phyloP scores from a whole-genome alignment of 2,888 invertebrate genomes.

The Drosophila paramelanica region DNA sequence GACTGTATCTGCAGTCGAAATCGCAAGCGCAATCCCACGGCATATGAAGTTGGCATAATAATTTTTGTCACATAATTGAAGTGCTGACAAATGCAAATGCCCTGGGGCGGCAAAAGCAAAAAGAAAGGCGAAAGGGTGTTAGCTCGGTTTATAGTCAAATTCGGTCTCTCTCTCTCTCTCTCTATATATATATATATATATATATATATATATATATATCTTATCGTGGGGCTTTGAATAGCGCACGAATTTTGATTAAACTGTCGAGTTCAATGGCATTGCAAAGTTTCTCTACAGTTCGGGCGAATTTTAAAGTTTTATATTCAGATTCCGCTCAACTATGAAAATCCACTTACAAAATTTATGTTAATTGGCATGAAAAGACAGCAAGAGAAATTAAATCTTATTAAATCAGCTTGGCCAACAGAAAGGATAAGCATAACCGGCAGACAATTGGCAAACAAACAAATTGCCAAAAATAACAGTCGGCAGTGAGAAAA shows the following conservation, averaged over 20 bases:
- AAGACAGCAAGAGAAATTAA: conserved; percentile 61
- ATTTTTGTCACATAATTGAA: conserved; percentile 63
- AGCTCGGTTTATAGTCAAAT: conserved; percentile 45
- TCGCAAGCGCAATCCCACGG: conserved; percentile 31
- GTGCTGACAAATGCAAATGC: conserved; percentile 59
- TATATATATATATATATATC: conserved; percentile 33
- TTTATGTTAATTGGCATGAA: conserved; percentile 79
- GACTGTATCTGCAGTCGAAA: conserved; percentile 53
- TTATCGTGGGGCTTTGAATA: conserved; percentile 38
- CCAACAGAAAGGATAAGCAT: conserved; percentile 58
- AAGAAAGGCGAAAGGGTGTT: conserved; percentile 67
- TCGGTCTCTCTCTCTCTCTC: conserved; percentile 8
- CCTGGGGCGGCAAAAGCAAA: conserved; percentile 35
- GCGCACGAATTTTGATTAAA: conserved; percentile 55
- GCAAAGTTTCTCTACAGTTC: conserved; percentile 53
- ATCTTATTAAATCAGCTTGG: conserved; percentile 70
- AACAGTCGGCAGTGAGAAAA: conserved; percentile 56
- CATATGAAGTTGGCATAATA: conserved; percentile 67
- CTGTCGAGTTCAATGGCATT: conserved; percentile 61
- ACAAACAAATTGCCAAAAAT: conserved; percentile 78
- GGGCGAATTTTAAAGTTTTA: conserved; percentile 60
- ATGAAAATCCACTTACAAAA: conserved; percentile 75
- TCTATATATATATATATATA: conserved; percentile 32
- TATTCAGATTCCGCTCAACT: conserved; percentile 61
- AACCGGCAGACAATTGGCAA: conserved; percentile 80